A percentile compares a stretch with the other conserved stretches of the same genome.
These are phyloP conservation scores for Vicugna pacos DNA, from an alignment of 2,113 vertebrate species.

Conservation along the genomic window DNA sequence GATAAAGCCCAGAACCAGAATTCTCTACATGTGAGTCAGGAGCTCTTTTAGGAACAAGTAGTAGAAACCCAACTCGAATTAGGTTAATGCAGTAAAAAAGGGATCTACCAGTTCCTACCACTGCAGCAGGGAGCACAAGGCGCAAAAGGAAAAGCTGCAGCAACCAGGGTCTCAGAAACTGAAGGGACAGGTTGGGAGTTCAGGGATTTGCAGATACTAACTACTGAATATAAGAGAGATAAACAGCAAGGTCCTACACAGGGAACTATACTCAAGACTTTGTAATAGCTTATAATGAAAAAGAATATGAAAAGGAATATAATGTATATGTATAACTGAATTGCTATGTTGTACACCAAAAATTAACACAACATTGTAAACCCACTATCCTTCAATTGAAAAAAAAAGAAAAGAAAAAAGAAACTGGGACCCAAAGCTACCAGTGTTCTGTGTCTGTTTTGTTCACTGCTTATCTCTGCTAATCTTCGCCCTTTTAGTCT, in stretches of 20 bases:
- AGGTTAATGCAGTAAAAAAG: background rate
- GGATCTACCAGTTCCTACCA: background rate
- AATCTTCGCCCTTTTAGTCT: background rate
- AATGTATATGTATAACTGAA: too few relatives aligned
- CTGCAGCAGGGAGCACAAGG: background rate
- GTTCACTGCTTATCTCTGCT: background rate
- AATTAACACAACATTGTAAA: too few relatives aligned
- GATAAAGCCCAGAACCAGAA: background rate
- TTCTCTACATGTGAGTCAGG: background rate
- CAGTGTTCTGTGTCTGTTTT: background rate
- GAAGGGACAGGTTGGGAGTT: too few relatives aligned
- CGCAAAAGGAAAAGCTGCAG: background rate
- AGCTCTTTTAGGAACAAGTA: constrained; percentile 2
- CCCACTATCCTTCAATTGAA: too few relatives aligned
- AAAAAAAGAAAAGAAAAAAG: too few relatives aligned
- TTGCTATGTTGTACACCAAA: too few relatives aligned
- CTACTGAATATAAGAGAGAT: too few relatives aligned
- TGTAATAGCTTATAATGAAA: too few relatives aligned
- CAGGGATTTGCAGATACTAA: too few relatives aligned
- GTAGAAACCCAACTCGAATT: background rate
- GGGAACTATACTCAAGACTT: too few relatives aligned
- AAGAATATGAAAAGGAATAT: too few relatives aligned
- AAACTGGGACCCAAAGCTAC: background rate
- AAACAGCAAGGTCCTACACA: too few relatives aligned
- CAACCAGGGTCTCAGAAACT: background rate